A percentile compares a stretch with the other conserved stretches of the same genome.
phyloP scores from a whole-genome alignment of 1,140 invertebrate species.

The Trachelipus rathkii region DNA sequence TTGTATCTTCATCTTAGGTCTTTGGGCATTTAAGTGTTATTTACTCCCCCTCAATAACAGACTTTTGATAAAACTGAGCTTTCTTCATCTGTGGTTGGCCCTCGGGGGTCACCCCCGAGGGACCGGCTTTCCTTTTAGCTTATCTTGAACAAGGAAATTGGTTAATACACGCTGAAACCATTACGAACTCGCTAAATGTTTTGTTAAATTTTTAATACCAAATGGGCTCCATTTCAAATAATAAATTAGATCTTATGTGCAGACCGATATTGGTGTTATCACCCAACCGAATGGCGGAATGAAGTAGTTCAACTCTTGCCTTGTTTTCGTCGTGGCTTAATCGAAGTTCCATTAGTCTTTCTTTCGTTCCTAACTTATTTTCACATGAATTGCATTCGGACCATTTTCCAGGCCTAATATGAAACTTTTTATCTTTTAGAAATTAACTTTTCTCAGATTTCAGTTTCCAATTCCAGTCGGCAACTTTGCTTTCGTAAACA shows the following conservation, averaged over 20 bases:
- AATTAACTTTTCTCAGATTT: background rate
- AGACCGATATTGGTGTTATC: conserved; percentile 4
- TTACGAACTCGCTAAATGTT: background rate
- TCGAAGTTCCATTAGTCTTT: background rate
- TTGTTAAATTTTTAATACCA: background rate
- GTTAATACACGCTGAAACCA: background rate
- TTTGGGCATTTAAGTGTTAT: background rate
- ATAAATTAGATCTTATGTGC: background rate
- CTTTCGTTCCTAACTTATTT: background rate
- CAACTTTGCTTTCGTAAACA: background rate
- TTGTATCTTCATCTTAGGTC: background rate
- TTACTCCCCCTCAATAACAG: background rate
- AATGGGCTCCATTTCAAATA: background rate
- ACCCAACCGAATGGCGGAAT: background rate
- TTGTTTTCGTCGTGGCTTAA: background rate
- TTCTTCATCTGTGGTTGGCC: too few species aligned
- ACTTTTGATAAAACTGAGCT: background rate
- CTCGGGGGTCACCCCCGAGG: too few species aligned
- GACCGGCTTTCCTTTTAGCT: background rate
- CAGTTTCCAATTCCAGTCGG: background rate
- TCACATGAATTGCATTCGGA: background rate
- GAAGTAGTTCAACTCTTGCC: background rate
- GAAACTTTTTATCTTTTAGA: background rate
- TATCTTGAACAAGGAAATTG: background rate
- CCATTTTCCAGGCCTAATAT: background rate